Evolutionary conservation across 1,140 invertebrate genomes (phyloP).

Genomic region (Riptortus pedestris): DNA sequence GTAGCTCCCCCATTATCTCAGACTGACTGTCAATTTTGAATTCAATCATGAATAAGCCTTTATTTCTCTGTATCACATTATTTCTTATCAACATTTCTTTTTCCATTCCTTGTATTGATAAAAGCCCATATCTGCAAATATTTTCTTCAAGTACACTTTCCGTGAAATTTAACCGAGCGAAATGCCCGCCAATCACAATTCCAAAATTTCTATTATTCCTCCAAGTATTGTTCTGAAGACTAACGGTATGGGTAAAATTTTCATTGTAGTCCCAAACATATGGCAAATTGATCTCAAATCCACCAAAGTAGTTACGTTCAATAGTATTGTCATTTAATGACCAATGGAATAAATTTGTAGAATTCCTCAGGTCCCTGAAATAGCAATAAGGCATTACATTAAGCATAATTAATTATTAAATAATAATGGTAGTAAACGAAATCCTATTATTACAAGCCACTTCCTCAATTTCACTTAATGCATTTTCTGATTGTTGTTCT

Average conservation of each 20-base stretch:
- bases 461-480: too few relatives aligned
- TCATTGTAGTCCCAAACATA: constrained; percentile 93
- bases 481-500: too few relatives aligned
- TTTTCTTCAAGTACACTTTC: constrained; percentile 80
- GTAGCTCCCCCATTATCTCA: constrained; percentile 75
- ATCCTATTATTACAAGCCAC: too few relatives aligned
- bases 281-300: constrained; percentile 73
- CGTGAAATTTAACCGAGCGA: constrained; percentile 70
- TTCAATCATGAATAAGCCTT: constrained; percentile 74
- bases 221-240: constrained; percentile 78
- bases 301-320: constrained; percentile 70
- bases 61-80: constrained; percentile 68
- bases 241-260: constrained; percentile 83
- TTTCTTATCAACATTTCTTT: constrained; percentile 74
- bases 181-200: constrained; percentile 82
- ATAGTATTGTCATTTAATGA: constrained; percentile 77
- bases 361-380: constrained; percentile 72
- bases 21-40: constrained; percentile 85
- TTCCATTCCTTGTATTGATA: constrained; percentile 90
- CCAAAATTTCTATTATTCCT: constrained; percentile 73
- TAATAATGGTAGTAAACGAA: too few relatives aligned
- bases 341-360: constrained; percentile 92
- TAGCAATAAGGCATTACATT: neutral
- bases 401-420: too few relatives aligned
- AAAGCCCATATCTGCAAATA: constrained; percentile 65